Evolutionary conservation across 1,140 invertebrate species (phyloP).

Genomic region (Cherax destructor): DNA sequence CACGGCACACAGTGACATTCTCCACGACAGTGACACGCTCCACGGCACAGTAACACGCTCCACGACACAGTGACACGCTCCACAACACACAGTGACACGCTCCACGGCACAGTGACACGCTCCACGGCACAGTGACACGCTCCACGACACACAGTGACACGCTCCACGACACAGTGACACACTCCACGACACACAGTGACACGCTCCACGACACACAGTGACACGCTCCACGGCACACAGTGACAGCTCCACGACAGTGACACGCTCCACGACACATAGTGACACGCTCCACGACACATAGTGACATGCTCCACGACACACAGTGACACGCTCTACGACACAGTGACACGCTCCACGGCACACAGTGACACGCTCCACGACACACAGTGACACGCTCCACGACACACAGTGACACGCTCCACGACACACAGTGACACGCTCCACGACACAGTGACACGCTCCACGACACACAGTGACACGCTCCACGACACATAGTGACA

Average conservation of each 20-base stretch:
- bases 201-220: conserved; percentile 28
- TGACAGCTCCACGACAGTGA: conserved; percentile 25
- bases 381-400: conserved; percentile 13
- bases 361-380: conserved; percentile 28
- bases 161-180: conserved; percentile 15
- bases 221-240: too few relatives aligned
- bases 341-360: too few relatives aligned
- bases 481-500: conserved; percentile 36
- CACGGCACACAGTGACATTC: conserved; percentile 18
- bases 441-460: too few relatives aligned
- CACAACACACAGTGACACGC: conserved; percentile 22
- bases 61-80: conserved; percentile 47
- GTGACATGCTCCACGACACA: too few relatives aligned
- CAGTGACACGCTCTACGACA: conserved; percentile 40
- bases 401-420: not conserved
- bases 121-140: conserved; percentile 23
- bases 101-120: too few relatives aligned
- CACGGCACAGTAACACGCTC: too few relatives aligned
- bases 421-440: too few relatives aligned
- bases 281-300: conserved; percentile 7
- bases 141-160: not conserved
- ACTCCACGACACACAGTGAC: too few relatives aligned
- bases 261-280: conserved; percentile 5
- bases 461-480: conserved; percentile 25
- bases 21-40: not conserved